A percentile compares a stretch with the other conserved stretches of the same genome.
Evolutionary conservation across 2,113 vertebrate genomes (phyloP).

Genomic region (Hippoglossus stenolepis): DNA sequence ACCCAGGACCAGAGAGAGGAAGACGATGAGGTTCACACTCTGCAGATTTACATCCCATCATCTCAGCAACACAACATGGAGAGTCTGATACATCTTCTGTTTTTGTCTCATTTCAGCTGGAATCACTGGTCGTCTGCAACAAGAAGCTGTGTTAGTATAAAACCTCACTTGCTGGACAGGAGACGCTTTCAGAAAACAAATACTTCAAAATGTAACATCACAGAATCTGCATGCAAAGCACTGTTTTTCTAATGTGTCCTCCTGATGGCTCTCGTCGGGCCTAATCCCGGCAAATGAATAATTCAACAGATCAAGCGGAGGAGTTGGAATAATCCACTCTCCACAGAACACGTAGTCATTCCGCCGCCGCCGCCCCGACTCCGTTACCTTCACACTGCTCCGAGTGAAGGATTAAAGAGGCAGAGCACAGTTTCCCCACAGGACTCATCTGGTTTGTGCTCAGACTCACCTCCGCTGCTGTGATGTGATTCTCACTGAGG

Average conservation of each 20-base stretch:
- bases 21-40: not conserved
- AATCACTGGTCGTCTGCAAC: not conserved
- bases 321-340: constrained; percentile 55
- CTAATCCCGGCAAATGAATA: constrained; percentile 58
- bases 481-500: not conserved
- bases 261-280: constrained; percentile 24
- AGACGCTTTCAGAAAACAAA: constrained; percentile 25
- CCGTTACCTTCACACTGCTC: constrained; percentile 17
- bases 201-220: constrained; percentile 15
- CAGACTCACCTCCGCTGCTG: not conserved
- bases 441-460: constrained; percentile 7
- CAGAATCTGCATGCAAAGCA: constrained; percentile 28
- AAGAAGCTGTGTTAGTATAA: not conserved
- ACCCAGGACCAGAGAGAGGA: not conserved
- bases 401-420: constrained; percentile 37
- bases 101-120: too few relatives aligned
- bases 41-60: constrained; percentile 1
- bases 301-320: constrained; percentile 52
- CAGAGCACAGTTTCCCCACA: constrained; percentile 6
- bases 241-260: constrained; percentile 34
- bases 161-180: not conserved
- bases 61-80: not conserved
- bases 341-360: constrained; percentile 23
- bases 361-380: constrained; percentile 11
- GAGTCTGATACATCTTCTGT: not conserved